Evolutionary conservation across 2,113 vertebrate genomes (phyloP).

Genomic region (Chunga burmeisteri): DNA sequence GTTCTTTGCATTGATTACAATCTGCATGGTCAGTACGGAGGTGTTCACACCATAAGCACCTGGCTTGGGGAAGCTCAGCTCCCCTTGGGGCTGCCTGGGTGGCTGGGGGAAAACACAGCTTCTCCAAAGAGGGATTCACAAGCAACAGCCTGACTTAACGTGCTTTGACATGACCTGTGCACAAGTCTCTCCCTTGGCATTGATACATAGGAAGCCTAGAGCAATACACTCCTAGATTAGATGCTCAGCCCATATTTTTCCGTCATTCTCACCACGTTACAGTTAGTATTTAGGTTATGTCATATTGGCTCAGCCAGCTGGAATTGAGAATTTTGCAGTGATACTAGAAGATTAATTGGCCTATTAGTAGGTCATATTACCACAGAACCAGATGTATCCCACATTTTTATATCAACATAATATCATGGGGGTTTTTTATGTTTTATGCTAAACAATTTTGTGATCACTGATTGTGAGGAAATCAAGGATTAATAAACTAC

Average conservation of each 20-base stretch:
- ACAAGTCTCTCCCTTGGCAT: neutral
- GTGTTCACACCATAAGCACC: neutral
- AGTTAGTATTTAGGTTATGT: neutral
- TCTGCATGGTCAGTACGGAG: neutral
- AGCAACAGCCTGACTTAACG: neutral
- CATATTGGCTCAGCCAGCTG: neutral
- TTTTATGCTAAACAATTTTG: neutral
- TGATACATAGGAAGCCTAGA: neutral
- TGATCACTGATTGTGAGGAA: neutral
- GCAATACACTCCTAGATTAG: neutral
- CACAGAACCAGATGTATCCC: neutral
- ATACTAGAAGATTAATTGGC: slow-evolving; percentile 20
- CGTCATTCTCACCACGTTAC: neutral
- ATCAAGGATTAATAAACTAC: neutral
- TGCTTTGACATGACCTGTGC: neutral
- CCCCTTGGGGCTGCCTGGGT: neutral
- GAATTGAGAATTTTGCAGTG: slow-evolving; percentile 1
- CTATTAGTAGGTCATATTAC: neutral
- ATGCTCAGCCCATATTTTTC: neutral
- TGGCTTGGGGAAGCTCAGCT: neutral
- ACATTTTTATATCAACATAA: neutral
- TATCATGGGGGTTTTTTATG: neutral
- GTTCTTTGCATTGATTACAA: neutral
- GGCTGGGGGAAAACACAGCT: neutral
- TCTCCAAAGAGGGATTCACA: neutral